Percentiles rank a stretch among this genome's conserved stretches.
Conservation (phyloP, 2,113 vertebrate species). For the Petrocephalus microphthalmus region DNA sequence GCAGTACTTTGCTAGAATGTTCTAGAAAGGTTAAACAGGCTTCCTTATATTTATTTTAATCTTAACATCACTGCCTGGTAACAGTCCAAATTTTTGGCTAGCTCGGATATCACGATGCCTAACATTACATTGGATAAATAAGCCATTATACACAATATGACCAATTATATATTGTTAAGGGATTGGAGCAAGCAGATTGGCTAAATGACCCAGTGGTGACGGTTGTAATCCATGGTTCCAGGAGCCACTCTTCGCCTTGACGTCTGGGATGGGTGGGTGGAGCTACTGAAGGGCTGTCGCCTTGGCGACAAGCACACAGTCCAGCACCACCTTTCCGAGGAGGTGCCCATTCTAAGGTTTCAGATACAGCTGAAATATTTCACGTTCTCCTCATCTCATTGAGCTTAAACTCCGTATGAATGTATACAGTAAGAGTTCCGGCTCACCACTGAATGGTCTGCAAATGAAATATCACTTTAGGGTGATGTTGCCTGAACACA, state of each 20-base stretch:
- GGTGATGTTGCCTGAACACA: not conserved
- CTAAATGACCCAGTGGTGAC: not conserved
- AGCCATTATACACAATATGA: not conserved
- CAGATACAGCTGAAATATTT: not conserved
- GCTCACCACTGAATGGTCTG: not conserved
- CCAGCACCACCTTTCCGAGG: conserved; percentile 53
- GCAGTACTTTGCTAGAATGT: not conserved
- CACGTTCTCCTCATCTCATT: not conserved
- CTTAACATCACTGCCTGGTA: not conserved
- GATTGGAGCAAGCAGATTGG: not conserved
- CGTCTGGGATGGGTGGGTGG: conserved; percentile 66
- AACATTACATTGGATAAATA: not conserved
- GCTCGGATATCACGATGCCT: not conserved
- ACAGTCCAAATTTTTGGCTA: not conserved
- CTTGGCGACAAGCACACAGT: conserved; percentile 52
- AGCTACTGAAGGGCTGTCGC: conserved; percentile 57
- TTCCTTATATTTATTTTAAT: not conserved
- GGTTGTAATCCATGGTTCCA: conserved; percentile 28
- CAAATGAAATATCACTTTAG: not conserved
- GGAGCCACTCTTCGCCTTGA: conserved; percentile 56
- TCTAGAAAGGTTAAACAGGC: not conserved
- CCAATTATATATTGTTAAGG: not conserved
- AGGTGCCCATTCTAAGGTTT: conserved; percentile 53
- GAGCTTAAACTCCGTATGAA: not conserved
- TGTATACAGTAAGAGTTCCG: not conserved